Evolutionary conservation across 2,797 vertebrate genomes (phyloP), one percentile per base, ranked within the genome.

Genomic region (Perdix hodgsoniae): DNA sequence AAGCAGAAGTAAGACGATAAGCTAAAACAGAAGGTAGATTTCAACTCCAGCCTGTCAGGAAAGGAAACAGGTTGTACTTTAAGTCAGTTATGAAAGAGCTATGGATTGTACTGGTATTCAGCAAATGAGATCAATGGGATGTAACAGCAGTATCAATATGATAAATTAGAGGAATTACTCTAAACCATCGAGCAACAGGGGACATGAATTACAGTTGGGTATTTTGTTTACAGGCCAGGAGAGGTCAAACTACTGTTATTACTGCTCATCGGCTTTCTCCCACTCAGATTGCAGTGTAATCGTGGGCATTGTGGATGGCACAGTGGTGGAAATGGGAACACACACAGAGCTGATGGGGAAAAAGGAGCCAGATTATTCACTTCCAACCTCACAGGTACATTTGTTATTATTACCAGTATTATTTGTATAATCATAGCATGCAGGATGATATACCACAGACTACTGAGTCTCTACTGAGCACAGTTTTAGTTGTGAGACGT

Each of bases 201-300:
- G 81, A 80, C 54, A 49, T 40, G 47, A 91, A 95, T 95, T 88
- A 66, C 45, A 72, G 65, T 94, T 85, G 87, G 61, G 14, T 80
- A 44, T 52, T 96, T 85, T 96, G 75, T 95, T 90, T 90, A 56
- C 61, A 97, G 96, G 96, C 93, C 73, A 96, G 95, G 82, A 5
- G 8, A 97, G 93, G 95, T 88, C 96, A 93, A 56, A 95, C 97
- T 52, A 96, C 93, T 87, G 61, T 97, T 85, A 86, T 97, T 72
- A 86, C 96, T 66, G 96, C 96, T 74, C 96, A 96, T 59, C 50
- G 24, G 21, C 93, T 98, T 80, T 97, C 96, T 19, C 86, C 92
- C 5, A 33, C 95, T 89, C 90, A 78, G 86, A 95, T 74, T 66
- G 97, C 92, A 67, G 91, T 83, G 65, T 96, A 91, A 97, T 96